Evolutionary conservation across 2,888 invertebrate genomes (phyloP).

Genomic region (Tachina lurida): DNA sequence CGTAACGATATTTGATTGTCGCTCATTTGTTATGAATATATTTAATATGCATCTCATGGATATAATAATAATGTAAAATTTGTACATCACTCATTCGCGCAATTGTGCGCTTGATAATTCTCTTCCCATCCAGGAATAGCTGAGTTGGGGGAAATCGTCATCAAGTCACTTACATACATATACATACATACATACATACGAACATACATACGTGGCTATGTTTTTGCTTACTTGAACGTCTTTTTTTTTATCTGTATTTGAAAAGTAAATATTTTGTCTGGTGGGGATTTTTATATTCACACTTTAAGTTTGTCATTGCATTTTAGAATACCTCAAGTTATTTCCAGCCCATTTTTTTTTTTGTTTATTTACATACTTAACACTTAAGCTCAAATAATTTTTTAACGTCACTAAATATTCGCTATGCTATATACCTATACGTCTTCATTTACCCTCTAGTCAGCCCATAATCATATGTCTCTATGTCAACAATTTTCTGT

Average conservation of each 20-base stretch:
- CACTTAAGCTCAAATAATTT: slow-evolving; percentile 23
- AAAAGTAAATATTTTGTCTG: slow-evolving; percentile 11
- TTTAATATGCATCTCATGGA: slow-evolving; percentile 10
- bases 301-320: neutral
- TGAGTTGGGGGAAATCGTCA: slow-evolving; percentile 6
- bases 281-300: slow-evolving; percentile 41
- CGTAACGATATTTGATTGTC: neutral
- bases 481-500: no score
- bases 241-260: slow-evolving; percentile 31
- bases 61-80: neutral
- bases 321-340: slow-evolving; percentile 23
- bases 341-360: neutral
- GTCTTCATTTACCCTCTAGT: no score
- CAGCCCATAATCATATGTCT: no score
- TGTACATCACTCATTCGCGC: neutral
- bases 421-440: no score
- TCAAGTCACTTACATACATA: neutral
- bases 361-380: slow-evolving; percentile 21
- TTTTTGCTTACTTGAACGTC: neutral
- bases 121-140: neutral
- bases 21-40: neutral
- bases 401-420: neutral
- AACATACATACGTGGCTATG: slow-evolving; percentile 23
- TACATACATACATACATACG: slow-evolving; percentile 14
- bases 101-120: neutral